Evolutionary conservation across 2,888 invertebrate genomes (phyloP).

Genomic region (Phortica magna): DNA sequence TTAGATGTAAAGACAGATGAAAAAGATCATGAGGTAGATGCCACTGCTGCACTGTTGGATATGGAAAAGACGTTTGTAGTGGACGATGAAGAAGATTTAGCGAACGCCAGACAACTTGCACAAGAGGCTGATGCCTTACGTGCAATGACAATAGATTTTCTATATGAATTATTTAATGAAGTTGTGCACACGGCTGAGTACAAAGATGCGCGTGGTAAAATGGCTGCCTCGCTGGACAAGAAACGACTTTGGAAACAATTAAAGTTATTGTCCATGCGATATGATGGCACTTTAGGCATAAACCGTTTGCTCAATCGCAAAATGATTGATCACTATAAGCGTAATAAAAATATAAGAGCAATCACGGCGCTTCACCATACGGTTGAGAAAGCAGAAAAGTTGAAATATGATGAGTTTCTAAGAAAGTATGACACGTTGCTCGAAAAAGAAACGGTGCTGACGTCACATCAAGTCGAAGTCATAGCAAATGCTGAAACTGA

Average conservation of each 20-base stretch:
- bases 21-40: background rate
- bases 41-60: background rate
- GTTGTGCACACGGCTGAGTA: conserved; percentile 53
- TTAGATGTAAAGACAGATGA: conserved; percentile 8
- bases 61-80: background rate
- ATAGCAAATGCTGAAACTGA: background rate
- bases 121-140: conserved; percentile 18
- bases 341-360: conserved; percentile 56
- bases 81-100: conserved; percentile 25
- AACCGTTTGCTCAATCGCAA: conserved; percentile 53
- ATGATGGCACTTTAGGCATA: background rate
- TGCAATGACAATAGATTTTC: conserved; percentile 39
- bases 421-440: conserved; percentile 49
- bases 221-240: conserved; percentile 56
- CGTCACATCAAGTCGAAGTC: background rate
- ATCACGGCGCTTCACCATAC: conserved; percentile 33
- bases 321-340: conserved; percentile 56
- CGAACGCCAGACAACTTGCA: conserved; percentile 33
- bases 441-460: conserved; percentile 38
- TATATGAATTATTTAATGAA: conserved; percentile 48
- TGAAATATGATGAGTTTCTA: conserved; percentile 48
- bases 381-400: conserved; percentile 18
- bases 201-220: conserved; percentile 49
- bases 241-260: conserved; percentile 44
- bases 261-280: background rate